Conservation (phyloP, 1,140 invertebrate species). For the Drosophila kanapiae region DNA sequence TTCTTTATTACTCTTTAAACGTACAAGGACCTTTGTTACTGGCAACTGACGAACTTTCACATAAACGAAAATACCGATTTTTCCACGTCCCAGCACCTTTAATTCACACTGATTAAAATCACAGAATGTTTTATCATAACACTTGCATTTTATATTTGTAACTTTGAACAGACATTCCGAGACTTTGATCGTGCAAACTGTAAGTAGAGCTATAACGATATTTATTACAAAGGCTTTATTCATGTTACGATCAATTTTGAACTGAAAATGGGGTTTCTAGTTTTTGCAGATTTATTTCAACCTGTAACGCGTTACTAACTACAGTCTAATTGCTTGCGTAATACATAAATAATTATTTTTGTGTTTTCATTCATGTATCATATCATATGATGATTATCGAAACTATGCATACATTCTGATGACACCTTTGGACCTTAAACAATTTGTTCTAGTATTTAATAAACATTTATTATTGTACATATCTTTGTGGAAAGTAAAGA, state of each 20-base stretch:
- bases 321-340: neutral
- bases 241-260: neutral
- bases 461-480: too few relatives aligned
- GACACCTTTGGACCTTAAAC: too few relatives aligned
- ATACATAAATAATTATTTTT: neutral
- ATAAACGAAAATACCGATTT: constrained; percentile 21
- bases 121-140: constrained; percentile 16
- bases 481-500: too few relatives aligned
- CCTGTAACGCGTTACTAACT: neutral
- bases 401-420: too few relatives aligned
- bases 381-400: too few relatives aligned
- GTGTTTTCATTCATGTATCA: neutral
- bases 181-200: neutral
- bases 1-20: neutral
- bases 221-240: neutral
- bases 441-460: too few relatives aligned
- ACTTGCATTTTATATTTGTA: constrained; percentile 28
- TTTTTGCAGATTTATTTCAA: neutral
- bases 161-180: constrained; percentile 12
- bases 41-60: constrained; percentile 15
- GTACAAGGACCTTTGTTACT: constrained; percentile 4
- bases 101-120: constrained; percentile 23
- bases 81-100: constrained; percentile 23
- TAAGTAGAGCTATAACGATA: neutral
- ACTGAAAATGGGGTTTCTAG: neutral